Base-by-base conservation (phyloP, 1,140 invertebrate genomes). In the Saccostrea echinata region DNA sequence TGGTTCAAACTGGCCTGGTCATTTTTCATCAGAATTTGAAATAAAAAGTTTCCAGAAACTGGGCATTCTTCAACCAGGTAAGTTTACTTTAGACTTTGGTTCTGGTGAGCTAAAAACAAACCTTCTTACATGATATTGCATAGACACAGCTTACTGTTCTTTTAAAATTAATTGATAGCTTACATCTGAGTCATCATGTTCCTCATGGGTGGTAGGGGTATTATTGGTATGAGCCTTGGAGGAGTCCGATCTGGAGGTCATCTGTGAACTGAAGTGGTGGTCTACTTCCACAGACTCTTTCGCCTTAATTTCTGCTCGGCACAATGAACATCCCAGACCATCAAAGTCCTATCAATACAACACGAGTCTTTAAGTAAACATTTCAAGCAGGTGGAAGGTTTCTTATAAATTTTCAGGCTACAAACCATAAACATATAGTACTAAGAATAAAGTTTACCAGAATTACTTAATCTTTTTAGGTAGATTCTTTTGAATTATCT, bases 261-360 rank as follows among this genome's bases (percentile, higher is more conserved):
- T 61, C 30, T 89, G 86, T 53, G 92, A 91, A 86, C 93, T 92
- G 91, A 96, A 97, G 6, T 96, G 96, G 90, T 97, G 96, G 90
- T 97, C 96, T 35, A 97, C 96, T 27, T 97, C 98, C 33, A 99
- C 98, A 94, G 98, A 97, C 94, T 99, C 99, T 0, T 98, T 99
- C 35, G 99, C 99, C 95, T 99, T 99, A 93, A 99, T 99, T 95
- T 99, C 99, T 71, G 98, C 98, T 92, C 99, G 96, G 95, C 99
- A 99, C 95, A 99, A 99, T 30, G 99, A 99, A 96, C 99, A 99
- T 1, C 98, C 98, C 94, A 99, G 97, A n/a, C 98, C 98, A 95
- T 99, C 98, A 0, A 98, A 98, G 94, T 99, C 98, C 98, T 99
- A 94, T 43, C 1, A 43, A 43, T 6, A 61, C 18, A 57, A 57